Evolutionary conservation across 1,140 invertebrate genomes (phyloP).

Genomic region (Monochamus saltuarius): DNA sequence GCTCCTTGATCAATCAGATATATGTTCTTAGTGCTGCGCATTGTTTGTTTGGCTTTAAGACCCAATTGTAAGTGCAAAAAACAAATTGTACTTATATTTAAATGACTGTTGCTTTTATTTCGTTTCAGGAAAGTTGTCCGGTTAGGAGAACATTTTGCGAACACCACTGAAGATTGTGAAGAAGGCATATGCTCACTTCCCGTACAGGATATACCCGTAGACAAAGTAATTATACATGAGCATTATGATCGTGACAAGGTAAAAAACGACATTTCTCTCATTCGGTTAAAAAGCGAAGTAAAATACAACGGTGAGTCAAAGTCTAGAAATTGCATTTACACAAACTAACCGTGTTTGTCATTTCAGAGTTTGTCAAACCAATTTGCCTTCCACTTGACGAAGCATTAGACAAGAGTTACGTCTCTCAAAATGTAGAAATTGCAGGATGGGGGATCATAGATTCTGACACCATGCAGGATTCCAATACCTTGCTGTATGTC

Average conservation of each 20-base stretch:
- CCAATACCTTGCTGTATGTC: no score
- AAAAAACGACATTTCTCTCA: no score
- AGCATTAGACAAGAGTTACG: neutral
- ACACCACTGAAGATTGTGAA: conserved; percentile 60
- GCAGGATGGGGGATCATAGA: neutral
- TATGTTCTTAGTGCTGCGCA: conserved; percentile 70
- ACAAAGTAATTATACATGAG: conserved; percentile 55
- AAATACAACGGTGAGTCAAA: no score
- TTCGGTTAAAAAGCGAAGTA: no score
- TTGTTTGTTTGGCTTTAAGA: conserved; percentile 57
- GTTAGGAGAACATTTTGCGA: conserved; percentile 61
- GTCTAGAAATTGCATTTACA: no score
- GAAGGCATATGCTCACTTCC: conserved; percentile 57
- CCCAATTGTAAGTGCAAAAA: conserved; percentile 35
- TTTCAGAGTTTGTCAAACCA: no score
- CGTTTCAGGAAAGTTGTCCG: conserved; percentile 47
- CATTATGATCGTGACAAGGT: conserved; percentile 17
- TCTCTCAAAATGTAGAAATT: neutral
- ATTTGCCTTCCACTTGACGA: neutral
- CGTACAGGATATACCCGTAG: conserved; percentile 57
- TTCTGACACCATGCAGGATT: no score
- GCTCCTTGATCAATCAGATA: conserved; percentile 60
- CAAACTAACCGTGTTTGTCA: no score
- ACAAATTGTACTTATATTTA: neutral
- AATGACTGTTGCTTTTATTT: neutral